Percentiles rank a stretch among this genome's conserved stretches.
These are phyloP conservation scores for Forbesichthys agassizii DNA, from an alignment of 2,113 vertebrate genomes.

Conservation along the genomic window DNA sequence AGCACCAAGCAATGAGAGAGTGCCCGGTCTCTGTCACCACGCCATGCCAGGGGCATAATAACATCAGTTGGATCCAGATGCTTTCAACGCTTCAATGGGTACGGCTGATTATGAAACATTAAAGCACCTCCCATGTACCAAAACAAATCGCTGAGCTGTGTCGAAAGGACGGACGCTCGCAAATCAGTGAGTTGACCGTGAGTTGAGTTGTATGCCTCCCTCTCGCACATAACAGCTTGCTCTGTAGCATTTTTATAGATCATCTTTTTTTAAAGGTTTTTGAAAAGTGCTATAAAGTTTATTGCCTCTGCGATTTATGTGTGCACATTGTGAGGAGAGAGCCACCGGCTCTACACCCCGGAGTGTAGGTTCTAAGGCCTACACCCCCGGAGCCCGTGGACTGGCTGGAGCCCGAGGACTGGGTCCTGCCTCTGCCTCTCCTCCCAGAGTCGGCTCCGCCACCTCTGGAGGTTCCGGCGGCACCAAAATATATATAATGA, in stretches of 20 bases:
- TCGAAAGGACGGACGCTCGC: conserved; percentile 33
- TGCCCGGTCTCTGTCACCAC: conserved; percentile 47
- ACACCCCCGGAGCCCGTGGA: too few species aligned
- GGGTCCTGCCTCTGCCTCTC: too few species aligned
- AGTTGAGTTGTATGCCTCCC: conserved; percentile 1
- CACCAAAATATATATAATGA: too few species aligned
- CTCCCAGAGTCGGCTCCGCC: too few species aligned
- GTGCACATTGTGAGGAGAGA: neutral
- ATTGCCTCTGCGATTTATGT: neutral
- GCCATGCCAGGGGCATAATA: conserved; percentile 61
- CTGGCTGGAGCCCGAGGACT: too few species aligned
- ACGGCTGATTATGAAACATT: conserved; percentile 62
- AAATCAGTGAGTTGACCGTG: conserved; percentile 6
- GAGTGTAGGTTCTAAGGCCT: too few species aligned
- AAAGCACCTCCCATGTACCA: conserved; percentile 39
- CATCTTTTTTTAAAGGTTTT: neutral
- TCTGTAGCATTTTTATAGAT: neutral
- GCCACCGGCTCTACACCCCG: neutral
- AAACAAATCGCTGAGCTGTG: conserved; percentile 36
- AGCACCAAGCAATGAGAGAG: conserved; percentile 26
- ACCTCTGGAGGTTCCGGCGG: too few species aligned
- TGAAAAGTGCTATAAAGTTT: too few species aligned
- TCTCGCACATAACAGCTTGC: conserved; percentile 25
- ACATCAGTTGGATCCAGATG: conserved; percentile 59
- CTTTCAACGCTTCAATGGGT: conserved; percentile 45